Evolutionary conservation across 2,888 invertebrate species (phyloP).

Genomic region (Amitus sp.): DNA sequence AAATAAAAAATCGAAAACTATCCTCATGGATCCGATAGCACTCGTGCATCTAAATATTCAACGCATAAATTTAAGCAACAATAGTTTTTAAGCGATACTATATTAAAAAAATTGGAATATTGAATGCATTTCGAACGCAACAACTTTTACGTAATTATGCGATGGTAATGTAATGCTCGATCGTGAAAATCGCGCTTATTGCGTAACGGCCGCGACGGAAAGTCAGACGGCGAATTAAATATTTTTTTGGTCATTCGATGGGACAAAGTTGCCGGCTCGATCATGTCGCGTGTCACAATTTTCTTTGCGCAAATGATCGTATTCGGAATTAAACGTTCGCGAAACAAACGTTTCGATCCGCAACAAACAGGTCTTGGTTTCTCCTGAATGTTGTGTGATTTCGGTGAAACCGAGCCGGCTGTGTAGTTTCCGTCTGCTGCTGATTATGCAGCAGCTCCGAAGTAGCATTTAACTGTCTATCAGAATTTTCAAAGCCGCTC

Average conservation of each 20-base stretch:
- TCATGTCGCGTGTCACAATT: slow-evolving; percentile 23
- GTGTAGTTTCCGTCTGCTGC: background rate
- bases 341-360: too few species aligned
- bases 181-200: too few species aligned
- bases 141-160: slow-evolving; percentile 4
- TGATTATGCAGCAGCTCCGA: background rate
- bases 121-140: background rate
- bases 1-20: too few species aligned
- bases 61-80: background rate
- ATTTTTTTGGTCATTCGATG: slow-evolving; percentile 6
- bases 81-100: slow-evolving; percentile 4
- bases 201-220: too few species aligned
- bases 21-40: background rate
- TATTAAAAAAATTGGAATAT: slow-evolving; percentile 2
- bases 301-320: slow-evolving; percentile 32
- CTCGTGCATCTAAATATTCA: slow-evolving; percentile 5
- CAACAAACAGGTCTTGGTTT: too few species aligned
- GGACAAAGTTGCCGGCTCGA: slow-evolving; percentile 28
- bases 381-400: too few species aligned
- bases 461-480: slow-evolving; percentile 3
- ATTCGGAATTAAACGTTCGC: too few species aligned
- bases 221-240: too few species aligned
- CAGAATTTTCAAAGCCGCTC: slow-evolving; percentile 39
- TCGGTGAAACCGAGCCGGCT: too few species aligned
- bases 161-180: background rate